A percentile compares a stretch with the other conserved stretches of the same genome.
Conservation (phyloP, 2,797 vertebrate genomes). For the Sciurus carolinensis region DNA sequence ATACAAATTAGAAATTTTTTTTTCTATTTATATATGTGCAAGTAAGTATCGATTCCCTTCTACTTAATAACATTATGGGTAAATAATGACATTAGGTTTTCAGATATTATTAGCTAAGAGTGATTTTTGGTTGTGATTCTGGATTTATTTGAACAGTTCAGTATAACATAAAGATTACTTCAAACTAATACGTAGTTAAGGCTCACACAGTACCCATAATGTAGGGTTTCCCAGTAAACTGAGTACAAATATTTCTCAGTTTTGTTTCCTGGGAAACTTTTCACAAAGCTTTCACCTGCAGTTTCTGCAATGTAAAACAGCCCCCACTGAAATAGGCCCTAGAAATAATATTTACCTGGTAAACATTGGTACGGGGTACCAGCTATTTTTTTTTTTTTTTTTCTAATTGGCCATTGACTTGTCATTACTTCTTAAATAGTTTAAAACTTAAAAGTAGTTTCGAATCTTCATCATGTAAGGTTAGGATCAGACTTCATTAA, state of each 20-base stretch:
- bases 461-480: too few relatives aligned
- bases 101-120: background rate
- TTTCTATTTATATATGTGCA: background rate
- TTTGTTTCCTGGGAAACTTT: background rate
- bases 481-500: too few relatives aligned
- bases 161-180: background rate
- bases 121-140: background rate
- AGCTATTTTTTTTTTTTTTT: background rate
- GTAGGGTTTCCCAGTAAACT: background rate
- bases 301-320: background rate
- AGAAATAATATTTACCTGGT: background rate
- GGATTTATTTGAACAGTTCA: background rate
- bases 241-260: background rate
- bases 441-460: background rate
- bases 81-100: background rate
- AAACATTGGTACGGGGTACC: background rate
- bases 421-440: background rate
- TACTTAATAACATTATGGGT: background rate
- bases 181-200: background rate
- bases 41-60: background rate
- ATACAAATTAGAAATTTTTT: background rate
- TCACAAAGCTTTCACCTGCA: background rate
- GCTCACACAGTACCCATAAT: background rate
- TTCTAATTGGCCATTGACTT: background rate
- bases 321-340: rapidly evolving